Evolutionary conservation across 2,113 vertebrate species (phyloP).

Genomic region (Elephas maximus): DNA sequence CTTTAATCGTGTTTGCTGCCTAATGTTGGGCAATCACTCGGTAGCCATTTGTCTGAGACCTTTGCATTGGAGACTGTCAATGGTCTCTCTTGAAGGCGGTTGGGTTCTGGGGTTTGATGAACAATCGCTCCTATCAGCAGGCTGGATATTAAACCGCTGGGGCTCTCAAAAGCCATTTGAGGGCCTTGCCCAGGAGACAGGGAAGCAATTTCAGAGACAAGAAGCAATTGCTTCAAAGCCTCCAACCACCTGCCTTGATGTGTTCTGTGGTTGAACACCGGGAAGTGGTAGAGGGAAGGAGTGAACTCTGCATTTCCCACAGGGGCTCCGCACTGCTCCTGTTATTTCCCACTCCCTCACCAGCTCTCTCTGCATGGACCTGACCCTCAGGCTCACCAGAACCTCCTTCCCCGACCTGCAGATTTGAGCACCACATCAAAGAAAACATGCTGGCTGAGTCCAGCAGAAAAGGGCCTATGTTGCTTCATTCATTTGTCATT

Average conservation of each 20-base stretch:
- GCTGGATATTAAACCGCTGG: slow-evolving; percentile 80
- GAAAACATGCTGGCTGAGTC: background rate
- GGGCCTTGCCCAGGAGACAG: slow-evolving; percentile 58
- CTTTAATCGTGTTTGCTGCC: slow-evolving; percentile 81
- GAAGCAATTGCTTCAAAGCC: slow-evolving; percentile 70
- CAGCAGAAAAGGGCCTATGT: background rate
- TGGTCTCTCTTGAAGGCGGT: background rate
- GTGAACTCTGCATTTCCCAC: background rate
- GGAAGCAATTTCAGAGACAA: slow-evolving; percentile 77
- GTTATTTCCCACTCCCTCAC: background rate
- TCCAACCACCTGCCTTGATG: background rate
- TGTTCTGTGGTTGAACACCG: background rate
- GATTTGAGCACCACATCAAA: background rate
- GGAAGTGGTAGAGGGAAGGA: background rate
- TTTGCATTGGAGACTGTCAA: background rate
- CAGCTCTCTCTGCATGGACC: background rate
- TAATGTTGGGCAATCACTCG: slow-evolving; percentile 40
- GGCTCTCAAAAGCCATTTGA: slow-evolving; percentile 59
- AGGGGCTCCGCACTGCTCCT: background rate
- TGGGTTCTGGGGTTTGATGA: slow-evolving; percentile 67
- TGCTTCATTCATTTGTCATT: background rate
- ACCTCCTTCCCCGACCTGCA: background rate
- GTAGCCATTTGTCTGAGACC: slow-evolving; percentile 68
- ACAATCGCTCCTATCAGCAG: slow-evolving; percentile 46
- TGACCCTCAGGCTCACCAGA: background rate